Evolutionary conservation across 2,113 vertebrate species (phyloP).

Genomic region (Falcunculus frontatus): DNA sequence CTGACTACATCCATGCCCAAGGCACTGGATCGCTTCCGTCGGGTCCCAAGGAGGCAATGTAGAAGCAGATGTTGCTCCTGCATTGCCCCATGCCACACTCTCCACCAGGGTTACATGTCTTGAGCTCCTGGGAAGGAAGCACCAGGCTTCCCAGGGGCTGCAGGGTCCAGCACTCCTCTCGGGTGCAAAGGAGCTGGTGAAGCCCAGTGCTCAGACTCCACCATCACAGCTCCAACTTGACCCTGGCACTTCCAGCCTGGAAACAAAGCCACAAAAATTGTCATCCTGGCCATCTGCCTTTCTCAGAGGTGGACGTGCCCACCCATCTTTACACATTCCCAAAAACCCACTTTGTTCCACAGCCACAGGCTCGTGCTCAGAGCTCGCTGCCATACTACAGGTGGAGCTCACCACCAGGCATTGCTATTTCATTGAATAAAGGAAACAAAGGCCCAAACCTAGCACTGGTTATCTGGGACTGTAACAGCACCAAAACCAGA

Average conservation of each 20-base stretch:
- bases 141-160: not conserved
- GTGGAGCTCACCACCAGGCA: not conserved
- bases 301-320: not conserved
- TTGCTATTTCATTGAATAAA: accelerated
- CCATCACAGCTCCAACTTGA: not conserved
- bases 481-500: not conserved
- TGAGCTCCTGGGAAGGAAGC: not conserved
- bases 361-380: accelerated
- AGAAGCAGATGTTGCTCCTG: not conserved
- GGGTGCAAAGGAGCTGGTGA: not conserved
- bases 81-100: not conserved
- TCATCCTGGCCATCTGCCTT: not conserved
- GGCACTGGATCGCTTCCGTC: accelerated
- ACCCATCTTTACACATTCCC: not conserved
- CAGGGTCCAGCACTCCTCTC: not conserved
- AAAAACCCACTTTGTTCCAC: accelerated
- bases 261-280: not conserved
- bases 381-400: not conserved
- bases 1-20: not conserved
- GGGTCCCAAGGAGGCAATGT: accelerated
- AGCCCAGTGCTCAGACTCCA: not conserved
- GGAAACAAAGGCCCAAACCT: not conserved
- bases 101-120: accelerated
- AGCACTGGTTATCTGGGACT: not conserved
- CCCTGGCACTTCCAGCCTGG: not conserved